Percentiles rank a stretch among this genome's conserved stretches.
Conservation (phyloP, 2,888 invertebrate species). For the Psylliodes chrysocephalus region DNA sequence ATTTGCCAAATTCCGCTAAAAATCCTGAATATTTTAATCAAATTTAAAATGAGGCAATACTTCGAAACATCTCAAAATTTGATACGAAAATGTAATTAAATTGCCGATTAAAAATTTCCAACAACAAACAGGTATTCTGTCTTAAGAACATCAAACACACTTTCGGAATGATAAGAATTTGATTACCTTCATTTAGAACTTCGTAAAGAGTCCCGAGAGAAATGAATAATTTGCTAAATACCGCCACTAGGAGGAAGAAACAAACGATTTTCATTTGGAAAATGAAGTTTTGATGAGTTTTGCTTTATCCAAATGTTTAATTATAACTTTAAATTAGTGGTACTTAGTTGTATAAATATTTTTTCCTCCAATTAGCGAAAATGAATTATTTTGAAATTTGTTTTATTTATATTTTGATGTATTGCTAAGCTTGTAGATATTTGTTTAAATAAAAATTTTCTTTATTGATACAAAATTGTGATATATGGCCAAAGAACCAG, state of each 20-base stretch:
- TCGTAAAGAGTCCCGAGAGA: neutral
- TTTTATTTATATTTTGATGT: too few species aligned
- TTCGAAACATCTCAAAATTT: too few species aligned
- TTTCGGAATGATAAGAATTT: neutral
- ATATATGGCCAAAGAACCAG: too few species aligned
- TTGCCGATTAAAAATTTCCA: neutral
- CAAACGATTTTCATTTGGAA: neutral
- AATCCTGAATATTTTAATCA: too few species aligned
- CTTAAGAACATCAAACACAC: neutral
- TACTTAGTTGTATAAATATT: neutral
- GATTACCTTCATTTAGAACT: neutral
- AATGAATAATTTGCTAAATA: neutral
- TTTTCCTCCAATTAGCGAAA: too few species aligned
- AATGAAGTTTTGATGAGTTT: conserved; percentile 12
- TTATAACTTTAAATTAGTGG: conserved; percentile 2
- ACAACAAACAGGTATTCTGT: neutral
- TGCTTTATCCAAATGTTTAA: conserved; percentile 1
- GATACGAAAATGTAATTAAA: too few species aligned
- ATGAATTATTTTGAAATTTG: too few species aligned
- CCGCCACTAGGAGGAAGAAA: neutral
- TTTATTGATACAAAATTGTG: too few species aligned
- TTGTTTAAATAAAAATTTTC: too few species aligned
- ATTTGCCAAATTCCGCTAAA: too few species aligned
- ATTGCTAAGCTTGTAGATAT: too few species aligned
- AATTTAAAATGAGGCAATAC: too few species aligned